Base-by-base conservation (phyloP, 2,888 invertebrate species). In the Caenorhabditis uteleia region DNA sequence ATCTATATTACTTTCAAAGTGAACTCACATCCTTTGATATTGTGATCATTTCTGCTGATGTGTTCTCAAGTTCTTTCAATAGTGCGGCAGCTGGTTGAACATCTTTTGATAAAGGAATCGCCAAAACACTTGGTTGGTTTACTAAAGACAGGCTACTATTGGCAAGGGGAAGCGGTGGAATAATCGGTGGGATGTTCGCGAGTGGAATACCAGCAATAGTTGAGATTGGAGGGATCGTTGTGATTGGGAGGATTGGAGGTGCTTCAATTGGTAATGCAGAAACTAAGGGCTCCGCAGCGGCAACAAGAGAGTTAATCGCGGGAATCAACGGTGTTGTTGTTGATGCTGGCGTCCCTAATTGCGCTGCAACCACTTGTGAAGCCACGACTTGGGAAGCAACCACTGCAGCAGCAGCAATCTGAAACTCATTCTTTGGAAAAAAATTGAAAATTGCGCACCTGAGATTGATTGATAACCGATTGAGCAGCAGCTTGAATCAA, bases 381-480 rank as follows among this genome's bases (percentile, higher is more conserved):
- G 71, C 66, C 0, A 43, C 70, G 5, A 66, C 71, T 57, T 66
- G 68, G 21, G 66, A 62, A 14, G 71, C 71, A 21, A 68, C 71
- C 7, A 71, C 71, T n/a, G n/a, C n/a, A 7, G 66, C 71, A 3
- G 71, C 71, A 12, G 68, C 71, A 4, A 71, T 49, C 71, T 70
- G 48, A 50, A 70, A n/a, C n/a, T 12, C 5, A 34, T n/a, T n/a
- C n/a, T n/a, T n/a, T n/a, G n/a, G n/a, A n/a, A n/a, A n/a, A n/a
- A n/a, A n/a, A 10, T 7, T 34, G 31, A 29, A 7, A 12, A 12
- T 29, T 14, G 31, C 31, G 31, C 31, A 29, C 34, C 31, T 46
- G 27, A 43, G 65, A 65, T 27, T 70, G n/a, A n/a, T n/a, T n/a
- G n/a, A n/a, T n/a, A n/a, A n/a, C n/a, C n/a, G n/a, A n/a, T n/a